Evolutionary conservation across 1,140 invertebrate genomes (phyloP).

Genomic region (Zaprionus ornatus): DNA sequence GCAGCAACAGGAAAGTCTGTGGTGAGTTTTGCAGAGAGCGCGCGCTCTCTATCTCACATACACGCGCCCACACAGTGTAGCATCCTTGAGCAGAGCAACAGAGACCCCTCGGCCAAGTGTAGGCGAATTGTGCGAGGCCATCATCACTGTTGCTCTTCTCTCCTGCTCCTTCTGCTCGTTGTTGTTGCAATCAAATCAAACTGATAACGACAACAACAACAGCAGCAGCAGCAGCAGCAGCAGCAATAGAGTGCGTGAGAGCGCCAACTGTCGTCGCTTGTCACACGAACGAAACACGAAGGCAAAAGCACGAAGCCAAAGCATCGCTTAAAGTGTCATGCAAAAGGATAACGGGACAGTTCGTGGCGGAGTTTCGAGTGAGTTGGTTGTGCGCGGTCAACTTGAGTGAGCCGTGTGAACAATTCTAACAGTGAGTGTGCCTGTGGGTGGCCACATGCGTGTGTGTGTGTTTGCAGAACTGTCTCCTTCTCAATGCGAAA

Average conservation of each 20-base stretch:
- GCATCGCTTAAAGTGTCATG: constrained; percentile 21
- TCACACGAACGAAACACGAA: constrained; percentile 14
- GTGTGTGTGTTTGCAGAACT: constrained; percentile 1
- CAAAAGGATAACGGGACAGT: constrained; percentile 66
- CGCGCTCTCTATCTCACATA: neutral
- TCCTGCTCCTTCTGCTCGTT: neutral
- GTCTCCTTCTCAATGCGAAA: constrained; percentile 36
- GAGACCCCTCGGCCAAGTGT: constrained; percentile 59
- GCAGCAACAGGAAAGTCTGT: constrained; percentile 54
- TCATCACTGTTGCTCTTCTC: constrained; percentile 6
- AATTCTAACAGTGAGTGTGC: neutral
- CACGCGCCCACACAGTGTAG: constrained; percentile 5
- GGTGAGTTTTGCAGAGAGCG: constrained; percentile 53
- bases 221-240: neutral
- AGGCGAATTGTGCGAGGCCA: constrained; percentile 72
- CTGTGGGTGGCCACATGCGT: constrained; percentile 12
- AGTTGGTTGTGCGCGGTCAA: constrained; percentile 64
- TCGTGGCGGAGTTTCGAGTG: constrained; percentile 75
- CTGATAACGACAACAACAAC: constrained; percentile 63
- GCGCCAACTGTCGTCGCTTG: constrained; percentile 3
- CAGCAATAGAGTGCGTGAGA: constrained; percentile 23
- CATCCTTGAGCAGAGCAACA: constrained; percentile 49
- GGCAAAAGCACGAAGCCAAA: constrained; percentile 11
- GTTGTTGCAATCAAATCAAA: constrained; percentile 67
- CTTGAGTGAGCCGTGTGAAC: constrained; percentile 22